phyloP scores from a whole-genome alignment of 2,113 vertebrate genomes.

The Callithrix jacchus region DNA sequence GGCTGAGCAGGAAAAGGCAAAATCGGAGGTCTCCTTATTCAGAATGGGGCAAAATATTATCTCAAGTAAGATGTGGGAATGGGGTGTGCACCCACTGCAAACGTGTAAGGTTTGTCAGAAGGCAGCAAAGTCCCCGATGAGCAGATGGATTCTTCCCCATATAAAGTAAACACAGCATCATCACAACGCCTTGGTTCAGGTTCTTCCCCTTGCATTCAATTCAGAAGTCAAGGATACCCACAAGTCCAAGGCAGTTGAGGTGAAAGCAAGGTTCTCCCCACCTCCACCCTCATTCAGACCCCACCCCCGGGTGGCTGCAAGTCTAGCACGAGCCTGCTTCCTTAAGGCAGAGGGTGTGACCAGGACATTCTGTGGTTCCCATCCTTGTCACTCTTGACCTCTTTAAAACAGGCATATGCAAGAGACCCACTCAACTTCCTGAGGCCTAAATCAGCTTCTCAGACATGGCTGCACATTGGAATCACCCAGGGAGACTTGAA shows the following conservation, averaged over 20 bases:
- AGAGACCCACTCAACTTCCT: background rate
- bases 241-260: background rate
- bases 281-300: background rate
- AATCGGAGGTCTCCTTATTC: too few species aligned
- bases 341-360: rapidly evolving
- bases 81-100: rapidly evolving
- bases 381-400: background rate
- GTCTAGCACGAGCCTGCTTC: background rate
- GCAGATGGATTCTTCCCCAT: background rate
- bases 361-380: background rate
- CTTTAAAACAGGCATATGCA: background rate
- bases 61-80: rapidly evolving
- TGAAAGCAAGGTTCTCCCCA: background rate
- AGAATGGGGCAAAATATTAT: rapidly evolving
- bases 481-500: background rate
- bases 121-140: rapidly evolving
- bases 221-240: background rate
- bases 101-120: background rate
- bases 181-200: rapidly evolving
- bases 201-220: background rate
- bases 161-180: rapidly evolving
- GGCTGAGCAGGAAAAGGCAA: background rate
- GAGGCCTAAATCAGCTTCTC: background rate
- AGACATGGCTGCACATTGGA: rapidly evolving
- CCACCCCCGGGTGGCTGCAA: too few species aligned